Percentiles rank a stretch among this genome's conserved stretches.
Conservation (phyloP, 2,888 invertebrate genomes). For the Urechis unicinctus region DNA sequence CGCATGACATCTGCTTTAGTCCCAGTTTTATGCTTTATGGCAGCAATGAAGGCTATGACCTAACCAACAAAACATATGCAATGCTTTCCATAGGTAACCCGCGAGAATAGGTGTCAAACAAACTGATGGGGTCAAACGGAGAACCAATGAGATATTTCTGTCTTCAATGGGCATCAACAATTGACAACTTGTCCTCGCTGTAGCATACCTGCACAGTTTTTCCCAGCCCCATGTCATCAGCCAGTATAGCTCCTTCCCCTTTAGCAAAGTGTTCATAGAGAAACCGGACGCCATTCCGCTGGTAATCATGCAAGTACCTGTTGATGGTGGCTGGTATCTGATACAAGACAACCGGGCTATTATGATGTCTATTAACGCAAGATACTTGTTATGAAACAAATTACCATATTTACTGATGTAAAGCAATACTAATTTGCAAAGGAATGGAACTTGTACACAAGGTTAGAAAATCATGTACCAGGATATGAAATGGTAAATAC, state of each 20-base stretch:
- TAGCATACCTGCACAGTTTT: slow-evolving; percentile 43
- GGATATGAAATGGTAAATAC: too few relatives aligned
- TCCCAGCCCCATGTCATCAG: slow-evolving; percentile 47
- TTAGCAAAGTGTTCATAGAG: slow-evolving; percentile 33
- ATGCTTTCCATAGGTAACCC: too few relatives aligned
- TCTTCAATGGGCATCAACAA: neutral
- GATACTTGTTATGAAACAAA: too few relatives aligned
- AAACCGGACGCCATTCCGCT: slow-evolving; percentile 40
- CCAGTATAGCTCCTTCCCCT: slow-evolving; percentile 38
- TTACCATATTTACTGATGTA: too few relatives aligned
- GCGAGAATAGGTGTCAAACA: too few relatives aligned
- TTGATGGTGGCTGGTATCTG: slow-evolving; percentile 41
- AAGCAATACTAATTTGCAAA: too few relatives aligned
- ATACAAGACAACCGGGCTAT: slow-evolving; percentile 2
- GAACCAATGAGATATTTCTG: neutral
- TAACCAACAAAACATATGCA: slow-evolving; percentile 18
- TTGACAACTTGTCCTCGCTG: slow-evolving; percentile 1
- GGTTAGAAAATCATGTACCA: too few relatives aligned
- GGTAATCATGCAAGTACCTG: slow-evolving; percentile 43
- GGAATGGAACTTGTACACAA: too few relatives aligned
- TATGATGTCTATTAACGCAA: too few relatives aligned
- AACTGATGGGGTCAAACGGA: too few relatives aligned
- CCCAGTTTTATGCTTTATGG: slow-evolving; percentile 37
- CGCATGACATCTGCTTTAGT: slow-evolving; percentile 33
- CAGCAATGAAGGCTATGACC: slow-evolving; percentile 43